Conservation (phyloP, 2,888 invertebrate species). For the Conops quadrifasciatus region DNA sequence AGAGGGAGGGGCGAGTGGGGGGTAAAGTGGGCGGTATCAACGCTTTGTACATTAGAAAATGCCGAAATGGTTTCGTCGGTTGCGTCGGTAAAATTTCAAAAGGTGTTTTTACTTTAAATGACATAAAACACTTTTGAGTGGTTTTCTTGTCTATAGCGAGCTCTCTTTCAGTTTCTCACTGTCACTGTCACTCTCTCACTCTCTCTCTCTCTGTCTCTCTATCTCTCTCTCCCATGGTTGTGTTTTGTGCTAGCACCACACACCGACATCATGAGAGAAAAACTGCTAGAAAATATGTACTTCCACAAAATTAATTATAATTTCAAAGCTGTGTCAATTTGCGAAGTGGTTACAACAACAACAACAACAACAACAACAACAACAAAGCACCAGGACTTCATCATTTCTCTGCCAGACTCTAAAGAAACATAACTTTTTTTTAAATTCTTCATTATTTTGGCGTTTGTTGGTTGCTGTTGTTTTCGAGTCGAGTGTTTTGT, state of each 20-base stretch:
- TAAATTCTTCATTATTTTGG: not conserved
- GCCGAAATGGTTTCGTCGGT: no score
- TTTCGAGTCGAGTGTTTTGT: not conserved
- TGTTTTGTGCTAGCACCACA: no score
- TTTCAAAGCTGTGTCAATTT: slow-evolving; percentile 14
- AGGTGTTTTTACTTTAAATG: slow-evolving; percentile 4
- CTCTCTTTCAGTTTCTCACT: no score
- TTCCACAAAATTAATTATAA: slow-evolving; percentile 15
- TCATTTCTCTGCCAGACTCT: not conserved
- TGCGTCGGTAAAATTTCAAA: not conserved
- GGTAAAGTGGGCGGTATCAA: no score
- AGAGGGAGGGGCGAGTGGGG: no score
- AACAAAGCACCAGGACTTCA: not conserved
- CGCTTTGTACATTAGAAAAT: no score
- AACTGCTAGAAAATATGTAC: not conserved
- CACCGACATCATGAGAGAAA: no score
- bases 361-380: not conserved
- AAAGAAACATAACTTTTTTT: slow-evolving; percentile 5
- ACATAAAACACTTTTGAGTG: not conserved
- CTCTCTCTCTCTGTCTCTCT: no score
- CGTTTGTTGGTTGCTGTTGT: not conserved
- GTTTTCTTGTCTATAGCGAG: no score
- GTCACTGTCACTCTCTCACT: no score
- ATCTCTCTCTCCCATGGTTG: no score
- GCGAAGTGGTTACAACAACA: not conserved